Evolutionary conservation across 2,888 invertebrate genomes (phyloP), one percentile per base, ranked within the genome.

Genomic region (Pollenia griseotomentosa): DNA sequence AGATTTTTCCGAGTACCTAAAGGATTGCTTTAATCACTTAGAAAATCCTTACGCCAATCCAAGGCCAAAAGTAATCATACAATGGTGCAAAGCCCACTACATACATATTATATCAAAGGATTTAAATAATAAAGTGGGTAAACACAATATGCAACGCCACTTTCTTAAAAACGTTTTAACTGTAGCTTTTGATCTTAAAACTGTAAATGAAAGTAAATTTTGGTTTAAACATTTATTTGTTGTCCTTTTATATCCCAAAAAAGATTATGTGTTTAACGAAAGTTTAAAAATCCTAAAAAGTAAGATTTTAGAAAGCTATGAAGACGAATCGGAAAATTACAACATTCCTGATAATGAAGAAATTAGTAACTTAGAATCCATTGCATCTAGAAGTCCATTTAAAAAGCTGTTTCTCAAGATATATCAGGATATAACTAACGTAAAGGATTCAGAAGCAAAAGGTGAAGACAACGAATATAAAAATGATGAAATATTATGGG

Each of bases 221-320:
- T 65, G 65, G 70, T 70, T 70, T 8, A 33, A 7, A 55, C 33
- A 70, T 14, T 44, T 71, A 16, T 71, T 71, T 59, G 8, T 71
- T 44, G 44, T 71, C 7, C 55, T 57, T 12, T 14, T 71, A 2
- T 71, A 44, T 44, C 44, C 55, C 7, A 53, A 33, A 16, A 71
- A 71, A 42, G 59, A 42, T 57, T 1, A 57, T 2, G 9, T 6
- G 9, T 71, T 71, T 44, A 19, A 57, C 4, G 44, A 71, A 16
- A 71, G 71, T 10, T 71, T 16, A 5, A 57, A 10, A 14, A 57
- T 44, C 8, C 19, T 42, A 42, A 16, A 44, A 44, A 42, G 40
- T n/a, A 19, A 71, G 55, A 16, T 53, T 44, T 10, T 65, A 11
- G n/a, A 40, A 65, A 46, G 5, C 5, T 6, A 59, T 57, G 42